Percentiles rank a stretch among this genome's conserved stretches.
Evolutionary conservation across 2,113 vertebrate species (phyloP).

Genomic region (Chaetodon trifascialis): DNA sequence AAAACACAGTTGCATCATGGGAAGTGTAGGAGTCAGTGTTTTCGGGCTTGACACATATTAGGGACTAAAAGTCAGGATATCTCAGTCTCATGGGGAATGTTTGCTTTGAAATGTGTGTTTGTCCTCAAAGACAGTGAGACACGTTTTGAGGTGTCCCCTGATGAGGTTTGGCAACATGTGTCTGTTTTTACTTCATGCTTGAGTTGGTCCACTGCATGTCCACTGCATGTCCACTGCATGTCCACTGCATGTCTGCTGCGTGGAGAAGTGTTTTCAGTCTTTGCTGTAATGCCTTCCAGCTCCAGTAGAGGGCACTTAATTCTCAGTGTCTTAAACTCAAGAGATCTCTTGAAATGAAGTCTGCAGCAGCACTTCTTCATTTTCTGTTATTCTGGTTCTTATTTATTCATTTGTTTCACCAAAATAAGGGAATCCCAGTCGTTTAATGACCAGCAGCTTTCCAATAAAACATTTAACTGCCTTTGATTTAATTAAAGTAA

Average conservation of each 20-base stretch:
- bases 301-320: constrained; percentile 63
- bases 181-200: constrained; percentile 7
- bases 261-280: neutral
- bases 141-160: too few relatives aligned
- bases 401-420: neutral
- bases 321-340: neutral
- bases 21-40: neutral
- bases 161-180: too few relatives aligned
- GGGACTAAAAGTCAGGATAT: neutral
- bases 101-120: neutral
- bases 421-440: neutral
- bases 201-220: neutral
- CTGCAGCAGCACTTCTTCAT: neutral
- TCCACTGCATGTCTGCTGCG: neutral
- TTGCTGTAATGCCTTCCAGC: fast-evolving
- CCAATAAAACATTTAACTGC: neutral
- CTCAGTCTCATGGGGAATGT: neutral
- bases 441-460: neutral
- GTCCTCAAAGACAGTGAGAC: neutral
- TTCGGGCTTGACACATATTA: neutral
- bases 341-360: neutral
- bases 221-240: neutral
- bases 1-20: neutral
- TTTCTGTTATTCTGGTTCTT: too few relatives aligned
- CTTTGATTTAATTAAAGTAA: neutral